Evolutionary conservation across 2,888 invertebrate species (phyloP).

Genomic region (Drosophila koepferae): DNA sequence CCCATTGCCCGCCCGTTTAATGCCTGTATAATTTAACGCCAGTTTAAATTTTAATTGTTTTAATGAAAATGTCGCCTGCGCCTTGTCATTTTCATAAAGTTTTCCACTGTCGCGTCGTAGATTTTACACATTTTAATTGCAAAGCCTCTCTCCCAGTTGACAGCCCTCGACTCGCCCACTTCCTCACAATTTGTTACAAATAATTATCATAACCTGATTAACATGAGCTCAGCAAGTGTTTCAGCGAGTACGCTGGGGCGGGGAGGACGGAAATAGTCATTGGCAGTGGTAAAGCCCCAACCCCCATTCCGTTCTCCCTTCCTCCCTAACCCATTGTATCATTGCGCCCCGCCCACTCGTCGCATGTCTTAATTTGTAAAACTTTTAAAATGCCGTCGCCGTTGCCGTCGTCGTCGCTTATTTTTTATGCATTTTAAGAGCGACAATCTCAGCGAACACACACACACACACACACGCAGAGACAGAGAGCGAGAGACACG

Average conservation of each 20-base stretch:
- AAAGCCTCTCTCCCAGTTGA: slow-evolving; percentile 31
- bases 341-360: slow-evolving; percentile 19
- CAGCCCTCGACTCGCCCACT: slow-evolving; percentile 42
- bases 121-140: slow-evolving; percentile 80
- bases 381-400: slow-evolving; percentile 77
- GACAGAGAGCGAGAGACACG: slow-evolving; percentile 21
- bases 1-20: slow-evolving; percentile 67
- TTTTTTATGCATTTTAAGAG: slow-evolving; percentile 83
- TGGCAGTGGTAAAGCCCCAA: slow-evolving; percentile 25
- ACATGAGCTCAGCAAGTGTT: slow-evolving; percentile 82
- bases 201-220: slow-evolving; percentile 86
- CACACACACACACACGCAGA: background rate
- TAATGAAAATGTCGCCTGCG: slow-evolving; percentile 80
- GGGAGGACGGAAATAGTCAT: slow-evolving; percentile 61
- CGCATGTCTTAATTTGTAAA: slow-evolving; percentile 70
- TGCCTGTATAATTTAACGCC: slow-evolving; percentile 83
- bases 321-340: background rate
- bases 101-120: slow-evolving; percentile 63
- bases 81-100: slow-evolving; percentile 79
- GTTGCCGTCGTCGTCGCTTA: slow-evolving; percentile 53
- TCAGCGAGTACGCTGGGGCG: slow-evolving; percentile 10
- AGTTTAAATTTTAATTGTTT: slow-evolving; percentile 84
- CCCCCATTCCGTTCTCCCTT: background rate
- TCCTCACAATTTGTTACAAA: slow-evolving; percentile 84
- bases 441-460: slow-evolving; percentile 64